Conservation (phyloP, 2,888 invertebrate genomes). For the Hedychridium roseum region DNA sequence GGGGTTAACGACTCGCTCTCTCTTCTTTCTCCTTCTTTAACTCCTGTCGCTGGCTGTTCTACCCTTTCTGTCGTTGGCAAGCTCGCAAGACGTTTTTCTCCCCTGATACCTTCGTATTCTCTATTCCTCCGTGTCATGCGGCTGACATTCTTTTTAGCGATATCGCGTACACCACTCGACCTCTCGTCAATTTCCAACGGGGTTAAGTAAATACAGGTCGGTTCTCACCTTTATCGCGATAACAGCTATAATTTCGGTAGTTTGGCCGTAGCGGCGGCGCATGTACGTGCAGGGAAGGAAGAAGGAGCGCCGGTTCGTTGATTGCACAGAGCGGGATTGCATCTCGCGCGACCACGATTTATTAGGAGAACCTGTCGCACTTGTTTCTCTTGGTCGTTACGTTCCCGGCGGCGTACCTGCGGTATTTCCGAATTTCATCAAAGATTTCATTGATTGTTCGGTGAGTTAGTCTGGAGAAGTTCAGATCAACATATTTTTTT, state of each 20-base stretch:
- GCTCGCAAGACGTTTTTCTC: not conserved
- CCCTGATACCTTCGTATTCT: not conserved
- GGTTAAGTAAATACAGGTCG: slow-evolving; percentile 51
- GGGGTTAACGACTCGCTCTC: slow-evolving; percentile 17
- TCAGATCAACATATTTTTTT: too few species aligned
- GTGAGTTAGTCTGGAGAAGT: too few species aligned
- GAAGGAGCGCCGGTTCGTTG: slow-evolving; percentile 41
- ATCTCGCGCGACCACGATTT: slow-evolving; percentile 46
- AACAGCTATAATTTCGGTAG: slow-evolving; percentile 50
- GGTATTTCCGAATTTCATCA: too few species aligned
- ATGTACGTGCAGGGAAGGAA: slow-evolving; percentile 26
- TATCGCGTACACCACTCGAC: slow-evolving; percentile 30
- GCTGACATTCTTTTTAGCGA: not conserved
- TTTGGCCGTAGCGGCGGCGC: slow-evolving; percentile 18
- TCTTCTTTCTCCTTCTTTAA: not conserved
- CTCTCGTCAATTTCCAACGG: slow-evolving; percentile 36
- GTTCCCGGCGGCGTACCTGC: too few species aligned
- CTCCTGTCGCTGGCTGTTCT: not conserved
- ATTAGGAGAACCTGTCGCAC: slow-evolving; percentile 45
- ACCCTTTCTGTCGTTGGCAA: not conserved
- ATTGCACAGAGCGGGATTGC: slow-evolving; percentile 47
- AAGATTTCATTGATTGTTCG: too few species aligned
- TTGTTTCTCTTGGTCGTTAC: too few species aligned
- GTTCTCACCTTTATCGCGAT: slow-evolving; percentile 51
- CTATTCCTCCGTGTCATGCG: not conserved